A percentile compares a stretch with the other conserved stretches of the same genome.
Conservation (phyloP, 2,888 invertebrate genomes). For the Tortricodes alternella region DNA sequence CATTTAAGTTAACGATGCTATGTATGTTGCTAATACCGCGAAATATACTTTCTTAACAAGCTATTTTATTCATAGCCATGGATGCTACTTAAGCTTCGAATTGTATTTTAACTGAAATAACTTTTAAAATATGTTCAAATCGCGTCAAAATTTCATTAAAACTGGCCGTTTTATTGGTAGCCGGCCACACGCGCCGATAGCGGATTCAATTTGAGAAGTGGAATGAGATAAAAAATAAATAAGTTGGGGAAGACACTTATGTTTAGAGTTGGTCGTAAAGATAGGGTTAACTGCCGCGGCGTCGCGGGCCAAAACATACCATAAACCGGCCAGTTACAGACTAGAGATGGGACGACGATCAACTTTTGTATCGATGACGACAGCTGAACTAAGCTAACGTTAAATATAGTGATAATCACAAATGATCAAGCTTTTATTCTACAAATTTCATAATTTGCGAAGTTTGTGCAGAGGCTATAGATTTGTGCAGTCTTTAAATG, state of each 20-base stretch:
- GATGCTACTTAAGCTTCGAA: too few species aligned
- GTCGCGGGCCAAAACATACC: conserved; percentile 79
- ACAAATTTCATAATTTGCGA: too few species aligned
- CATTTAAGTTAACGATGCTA: too few species aligned
- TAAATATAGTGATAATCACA: too few species aligned
- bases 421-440: too few species aligned
- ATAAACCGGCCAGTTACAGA: conserved; percentile 71
- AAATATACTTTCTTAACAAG: too few species aligned
- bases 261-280: conserved; percentile 81
- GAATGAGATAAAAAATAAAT: conserved; percentile 82
- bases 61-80: too few species aligned
- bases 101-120: too few species aligned
- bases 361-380: conserved; percentile 30
- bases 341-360: conserved; percentile 51
- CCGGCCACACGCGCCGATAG: conserved; percentile 64
- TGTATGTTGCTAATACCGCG: too few species aligned
- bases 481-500: too few species aligned
- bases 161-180: conserved; percentile 67
- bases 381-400: too few species aligned
- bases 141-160: conserved; percentile 76
- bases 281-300: conserved; percentile 81
- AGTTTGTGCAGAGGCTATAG: too few species aligned
- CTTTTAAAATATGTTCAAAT: conserved; percentile 33
- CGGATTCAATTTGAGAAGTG: conserved; percentile 81
- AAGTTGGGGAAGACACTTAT: conserved; percentile 80